Evolutionary conservation across 2,888 invertebrate species (phyloP), one percentile per base, ranked within the genome.

Genomic region (Machimus atricapillus): DNA sequence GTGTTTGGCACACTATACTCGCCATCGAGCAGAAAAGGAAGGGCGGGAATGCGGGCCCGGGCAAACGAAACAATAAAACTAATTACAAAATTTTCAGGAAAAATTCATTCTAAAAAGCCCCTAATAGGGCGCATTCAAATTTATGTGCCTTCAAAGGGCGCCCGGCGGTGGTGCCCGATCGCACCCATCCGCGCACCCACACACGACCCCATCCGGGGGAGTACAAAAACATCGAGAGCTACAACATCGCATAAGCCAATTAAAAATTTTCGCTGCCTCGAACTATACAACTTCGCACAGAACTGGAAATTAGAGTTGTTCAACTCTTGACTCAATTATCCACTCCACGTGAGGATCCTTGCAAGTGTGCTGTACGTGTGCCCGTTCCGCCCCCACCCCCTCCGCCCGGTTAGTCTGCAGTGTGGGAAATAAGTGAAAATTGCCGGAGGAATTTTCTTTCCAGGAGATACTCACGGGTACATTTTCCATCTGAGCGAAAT

Each of bases 261-360:
- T 88, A 88, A 88, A 88, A 88, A 88, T 87, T 88, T 88, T 88
- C 88, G 87, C 87, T 88, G 88, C 88, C 87, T 88, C 86, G 82
- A 88, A 88, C 88, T 87, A 87, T 83, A 86, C 85, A 88, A 88
- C 87, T 87, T 87, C 82, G 77, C 78, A 88, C 86, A 86, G 78
- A 81, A 85, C 82, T 88, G 87, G 81, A 88, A 88, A 88, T 88
- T 88, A 88, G 88, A 88, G 88, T 88, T 88, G 88, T 88, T 88
- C 88, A 88, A 88, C 88, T 88, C 88, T 88, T 88, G 88, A 88
- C 88, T 88, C 88, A 88, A 88, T 88, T 88, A 88, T 88, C 87
- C 86, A 87, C 88, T 87, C 81, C 86, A 86, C 56, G 86, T 85
- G 85, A 85, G 85, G 73, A 74, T 85, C 46, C 85, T 74, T 85